Percentiles rank a stretch among this genome's conserved stretches.
Evolutionary conservation across 1,140 invertebrate species (phyloP).

Genomic region (Trichonephila inaurata): DNA sequence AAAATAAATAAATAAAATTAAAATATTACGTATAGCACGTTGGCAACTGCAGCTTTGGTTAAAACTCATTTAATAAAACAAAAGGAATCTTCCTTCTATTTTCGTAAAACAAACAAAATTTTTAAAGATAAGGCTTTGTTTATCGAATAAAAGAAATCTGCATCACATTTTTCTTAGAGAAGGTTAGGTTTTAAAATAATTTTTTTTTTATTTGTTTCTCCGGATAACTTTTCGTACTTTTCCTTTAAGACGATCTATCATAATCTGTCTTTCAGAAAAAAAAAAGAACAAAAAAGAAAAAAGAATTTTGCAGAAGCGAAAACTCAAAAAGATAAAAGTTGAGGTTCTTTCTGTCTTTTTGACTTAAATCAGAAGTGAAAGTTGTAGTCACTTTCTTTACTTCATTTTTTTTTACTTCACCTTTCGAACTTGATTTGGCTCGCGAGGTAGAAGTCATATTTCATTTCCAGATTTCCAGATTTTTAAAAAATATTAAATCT

Average conservation of each 20-base stretch:
- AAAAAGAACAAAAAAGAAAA: neutral
- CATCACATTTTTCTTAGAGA: constrained; percentile 6
- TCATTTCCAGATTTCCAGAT: neutral
- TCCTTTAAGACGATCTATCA: constrained; percentile 17
- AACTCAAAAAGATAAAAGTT: constrained; percentile 17
- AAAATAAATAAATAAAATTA: neutral
- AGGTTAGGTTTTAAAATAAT: neutral
- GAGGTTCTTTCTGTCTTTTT: neutral
- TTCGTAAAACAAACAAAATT: constrained; percentile 9
- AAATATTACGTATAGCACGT: neutral
- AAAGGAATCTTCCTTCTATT: neutral
- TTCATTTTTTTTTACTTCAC: neutral
- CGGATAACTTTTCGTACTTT: constrained; percentile 33
- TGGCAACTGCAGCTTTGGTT: neutral
- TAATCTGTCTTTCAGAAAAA: constrained; percentile 52
- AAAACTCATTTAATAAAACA: constrained; percentile 34
- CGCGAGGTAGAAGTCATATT: neutral
- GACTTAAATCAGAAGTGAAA: constrained; percentile 24
- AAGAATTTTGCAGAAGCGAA: neutral
- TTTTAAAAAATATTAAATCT: neutral
- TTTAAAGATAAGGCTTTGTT: neutral
- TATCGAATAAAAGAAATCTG: neutral
- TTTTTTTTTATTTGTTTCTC: neutral
- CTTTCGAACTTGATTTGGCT: neutral
- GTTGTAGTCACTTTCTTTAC: neutral